A percentile compares a stretch with the other conserved stretches of the same genome.
Conservation (phyloP, 64 coral and sea anemone genomes). For the Actinia equina region DNA sequence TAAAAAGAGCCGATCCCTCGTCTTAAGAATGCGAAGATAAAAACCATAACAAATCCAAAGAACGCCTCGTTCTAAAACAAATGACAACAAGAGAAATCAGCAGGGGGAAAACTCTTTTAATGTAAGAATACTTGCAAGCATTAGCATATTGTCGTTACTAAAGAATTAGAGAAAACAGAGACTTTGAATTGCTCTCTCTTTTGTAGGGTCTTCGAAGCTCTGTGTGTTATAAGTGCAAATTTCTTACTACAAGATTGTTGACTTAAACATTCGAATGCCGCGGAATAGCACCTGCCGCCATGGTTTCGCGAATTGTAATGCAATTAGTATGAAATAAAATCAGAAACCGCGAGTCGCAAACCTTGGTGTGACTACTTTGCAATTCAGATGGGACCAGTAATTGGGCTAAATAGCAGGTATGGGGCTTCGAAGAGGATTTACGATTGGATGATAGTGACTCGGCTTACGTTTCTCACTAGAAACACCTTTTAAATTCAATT, state of each 20-base stretch:
- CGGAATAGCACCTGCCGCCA: slow-evolving; percentile 4
- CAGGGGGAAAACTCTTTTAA: not conserved
- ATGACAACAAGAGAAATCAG: not conserved
- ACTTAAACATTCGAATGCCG: slow-evolving; percentile 6
- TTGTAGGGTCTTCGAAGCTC: not conserved
- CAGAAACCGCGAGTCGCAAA: slow-evolving; percentile 30
- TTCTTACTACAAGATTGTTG: not conserved
- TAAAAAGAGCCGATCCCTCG: not conserved
- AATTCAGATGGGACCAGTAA: slow-evolving; percentile 49
- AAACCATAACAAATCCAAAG: not conserved
- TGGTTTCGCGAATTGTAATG: slow-evolving; percentile 28
- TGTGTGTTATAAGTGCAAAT: not conserved
- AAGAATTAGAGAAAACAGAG: not conserved
- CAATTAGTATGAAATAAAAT: slow-evolving; percentile 40
- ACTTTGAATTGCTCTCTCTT: not conserved
- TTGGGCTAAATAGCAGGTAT: slow-evolving; percentile 49
- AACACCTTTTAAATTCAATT: slow-evolving; percentile 19
- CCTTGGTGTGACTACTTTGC: slow-evolving; percentile 43
- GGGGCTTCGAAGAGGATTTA: not conserved
- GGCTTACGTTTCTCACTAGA: not conserved
- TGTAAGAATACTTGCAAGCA: not conserved
- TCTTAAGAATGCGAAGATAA: not conserved
- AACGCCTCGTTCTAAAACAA: not conserved
- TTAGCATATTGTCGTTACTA: not conserved
- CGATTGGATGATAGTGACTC: slow-evolving; percentile 24